Conservation (phyloP, 2,888 invertebrate genomes). For the Polyommatus iphigenia region DNA sequence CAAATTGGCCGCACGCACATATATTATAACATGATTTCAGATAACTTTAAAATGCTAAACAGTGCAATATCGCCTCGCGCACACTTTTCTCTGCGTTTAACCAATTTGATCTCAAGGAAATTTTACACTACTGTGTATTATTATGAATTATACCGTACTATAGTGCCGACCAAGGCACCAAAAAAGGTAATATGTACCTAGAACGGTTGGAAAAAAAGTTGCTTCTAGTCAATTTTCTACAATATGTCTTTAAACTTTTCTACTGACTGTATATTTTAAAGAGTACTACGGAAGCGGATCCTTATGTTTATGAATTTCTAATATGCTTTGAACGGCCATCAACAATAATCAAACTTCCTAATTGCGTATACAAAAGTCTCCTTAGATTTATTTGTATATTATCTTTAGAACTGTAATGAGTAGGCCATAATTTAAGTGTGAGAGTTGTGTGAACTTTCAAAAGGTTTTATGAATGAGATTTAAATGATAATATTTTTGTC, state of each 20-base stretch:
- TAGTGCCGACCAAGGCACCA: neutral
- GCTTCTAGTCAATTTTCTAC: neutral
- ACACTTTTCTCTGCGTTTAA: no score
- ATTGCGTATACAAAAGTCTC: constrained; percentile 18
- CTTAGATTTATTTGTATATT: constrained; percentile 1
- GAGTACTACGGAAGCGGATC: constrained; percentile 28
- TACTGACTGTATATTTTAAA: neutral
- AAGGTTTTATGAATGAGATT: no score
- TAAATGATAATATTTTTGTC: no score
- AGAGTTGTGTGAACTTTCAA: neutral
- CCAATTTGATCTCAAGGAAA: no score
- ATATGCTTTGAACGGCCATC: constrained; percentile 21
- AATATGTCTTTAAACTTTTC: neutral
- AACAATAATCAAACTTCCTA: constrained; percentile 31
- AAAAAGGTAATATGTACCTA: constrained; percentile 34
- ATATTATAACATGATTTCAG: no score
- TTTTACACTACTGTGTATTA: no score
- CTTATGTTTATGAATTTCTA: constrained; percentile 26
- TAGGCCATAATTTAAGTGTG: neutral
- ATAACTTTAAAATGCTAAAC: constrained; percentile 3
- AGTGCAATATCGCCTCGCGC: neutral
- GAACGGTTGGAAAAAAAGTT: constrained; percentile 17
- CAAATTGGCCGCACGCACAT: neutral
- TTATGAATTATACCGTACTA: neutral
- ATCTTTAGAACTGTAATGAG: neutral